Evolutionary conservation across 2,888 invertebrate species (phyloP).

Genomic region (Ptycholaimellus sp.): DNA sequence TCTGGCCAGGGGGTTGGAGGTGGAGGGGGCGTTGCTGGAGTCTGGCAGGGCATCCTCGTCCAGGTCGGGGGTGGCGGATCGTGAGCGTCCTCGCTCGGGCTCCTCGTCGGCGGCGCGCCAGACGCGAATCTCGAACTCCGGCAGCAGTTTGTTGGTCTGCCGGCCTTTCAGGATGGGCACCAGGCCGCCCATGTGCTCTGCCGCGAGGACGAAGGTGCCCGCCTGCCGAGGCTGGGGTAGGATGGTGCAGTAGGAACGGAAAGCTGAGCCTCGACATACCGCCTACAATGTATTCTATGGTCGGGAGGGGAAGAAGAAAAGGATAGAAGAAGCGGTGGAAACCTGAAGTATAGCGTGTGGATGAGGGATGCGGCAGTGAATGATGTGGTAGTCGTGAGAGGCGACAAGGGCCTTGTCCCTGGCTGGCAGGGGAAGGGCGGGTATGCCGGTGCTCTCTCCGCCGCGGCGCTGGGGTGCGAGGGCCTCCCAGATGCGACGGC

Average conservation of each 20-base stretch:
- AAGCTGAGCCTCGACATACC: constrained; percentile 53
- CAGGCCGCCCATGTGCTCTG: constrained; percentile 81
- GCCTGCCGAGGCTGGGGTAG: constrained; percentile 24
- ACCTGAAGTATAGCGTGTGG: background rate
- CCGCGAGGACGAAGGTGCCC: constrained; percentile 39
- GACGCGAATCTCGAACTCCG: constrained; percentile 65
- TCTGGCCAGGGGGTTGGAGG: background rate
- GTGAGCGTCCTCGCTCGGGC: background rate
- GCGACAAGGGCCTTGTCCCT: constrained; percentile 27
- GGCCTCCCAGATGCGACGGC: constrained; percentile 21
- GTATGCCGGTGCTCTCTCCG: constrained; percentile 30
- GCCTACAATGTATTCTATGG: background rate
- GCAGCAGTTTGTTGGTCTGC: constrained; percentile 77
- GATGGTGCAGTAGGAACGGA: constrained; percentile 96
- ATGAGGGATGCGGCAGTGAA: constrained; percentile 35
- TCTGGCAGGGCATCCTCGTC: background rate
- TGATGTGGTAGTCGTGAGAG: constrained; percentile 42
- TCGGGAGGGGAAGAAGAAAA: no score
- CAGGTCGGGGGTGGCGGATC: background rate
- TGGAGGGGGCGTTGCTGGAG: background rate
- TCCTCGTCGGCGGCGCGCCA: constrained; percentile 4
- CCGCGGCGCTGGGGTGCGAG: constrained; percentile 8
- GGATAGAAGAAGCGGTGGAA: no score
- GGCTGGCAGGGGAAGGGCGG: constrained; percentile 58
- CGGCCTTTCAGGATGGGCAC: constrained; percentile 85